phyloP scores from a whole-genome alignment of 2,797 vertebrate genomes.

The Liasis olivaceus region DNA sequence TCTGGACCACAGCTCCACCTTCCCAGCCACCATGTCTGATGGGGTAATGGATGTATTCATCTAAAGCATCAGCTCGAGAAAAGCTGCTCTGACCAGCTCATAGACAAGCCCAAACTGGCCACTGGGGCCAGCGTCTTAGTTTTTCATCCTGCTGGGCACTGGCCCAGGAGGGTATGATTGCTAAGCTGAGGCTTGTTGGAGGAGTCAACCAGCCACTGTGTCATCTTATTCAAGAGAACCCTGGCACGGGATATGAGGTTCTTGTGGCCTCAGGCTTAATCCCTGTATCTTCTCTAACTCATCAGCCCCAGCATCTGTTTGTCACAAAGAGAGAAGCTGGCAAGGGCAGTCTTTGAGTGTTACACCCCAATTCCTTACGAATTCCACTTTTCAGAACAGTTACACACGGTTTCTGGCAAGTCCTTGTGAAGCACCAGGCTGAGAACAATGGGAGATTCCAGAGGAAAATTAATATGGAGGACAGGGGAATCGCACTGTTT shows the following conservation, averaged over 20 bases:
- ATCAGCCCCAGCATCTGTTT: not conserved
- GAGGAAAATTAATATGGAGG: not conserved
- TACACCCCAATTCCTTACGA: not conserved
- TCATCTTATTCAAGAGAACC: not conserved
- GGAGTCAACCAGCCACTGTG: not conserved
- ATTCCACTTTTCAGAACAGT: not conserved
- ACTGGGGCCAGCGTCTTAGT: not conserved
- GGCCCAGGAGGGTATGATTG: not conserved
- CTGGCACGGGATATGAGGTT: not conserved
- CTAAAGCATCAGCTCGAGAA: no score
- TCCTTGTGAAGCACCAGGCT: not conserved
- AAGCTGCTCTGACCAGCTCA: not conserved
- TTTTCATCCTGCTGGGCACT: not conserved
- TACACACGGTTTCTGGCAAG: not conserved
- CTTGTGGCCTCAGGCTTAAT: not conserved
- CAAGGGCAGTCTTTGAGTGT: not conserved
- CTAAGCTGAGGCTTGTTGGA: not conserved
- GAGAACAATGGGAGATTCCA: not conserved
- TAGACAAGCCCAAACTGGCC: no score
- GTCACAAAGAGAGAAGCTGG: not conserved
- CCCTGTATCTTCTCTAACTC: no score
- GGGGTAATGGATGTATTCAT: not conserved
- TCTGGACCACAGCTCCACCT: not conserved
- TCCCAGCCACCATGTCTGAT: not conserved
- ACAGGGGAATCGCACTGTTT: not conserved